phyloP scores from a whole-genome alignment of 2,797 vertebrate species.

The Alca torda region DNA sequence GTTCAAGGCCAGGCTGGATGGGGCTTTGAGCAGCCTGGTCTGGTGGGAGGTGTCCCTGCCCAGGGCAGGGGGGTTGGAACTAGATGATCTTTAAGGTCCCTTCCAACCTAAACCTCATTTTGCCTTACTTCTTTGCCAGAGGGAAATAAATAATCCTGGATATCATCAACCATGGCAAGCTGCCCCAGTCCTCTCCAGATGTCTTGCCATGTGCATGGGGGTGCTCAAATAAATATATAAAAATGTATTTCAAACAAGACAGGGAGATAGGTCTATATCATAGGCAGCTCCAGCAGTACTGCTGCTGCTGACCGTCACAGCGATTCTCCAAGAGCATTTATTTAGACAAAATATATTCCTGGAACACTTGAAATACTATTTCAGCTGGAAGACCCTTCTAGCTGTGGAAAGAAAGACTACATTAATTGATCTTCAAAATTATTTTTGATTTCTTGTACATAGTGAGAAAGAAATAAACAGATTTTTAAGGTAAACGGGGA shows the following conservation, averaged over 20 bases:
- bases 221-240: not conserved
- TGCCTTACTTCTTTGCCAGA: not conserved
- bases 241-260: not conserved
- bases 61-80: not conserved
- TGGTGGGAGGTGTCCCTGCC: not conserved
- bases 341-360: not conserved
- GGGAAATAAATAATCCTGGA: not conserved
- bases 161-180: not conserved
- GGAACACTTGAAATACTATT: not conserved
- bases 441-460: not conserved
- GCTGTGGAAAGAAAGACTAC: not conserved
- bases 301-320: not conserved
- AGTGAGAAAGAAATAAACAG: not conserved
- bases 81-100: not conserved
- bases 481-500: not conserved
- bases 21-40: no score
- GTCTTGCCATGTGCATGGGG: rapidly evolving
- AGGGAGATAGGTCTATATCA: rapidly evolving
- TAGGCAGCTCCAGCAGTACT: not conserved
- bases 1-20: not conserved
- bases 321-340: not conserved
- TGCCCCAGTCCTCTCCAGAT: not conserved
- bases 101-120: not conserved
- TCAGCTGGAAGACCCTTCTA: not conserved
- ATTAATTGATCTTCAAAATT: not conserved